phyloP scores from a whole-genome alignment of 2,113 vertebrate genomes.

The Anas platyrhynchos region DNA sequence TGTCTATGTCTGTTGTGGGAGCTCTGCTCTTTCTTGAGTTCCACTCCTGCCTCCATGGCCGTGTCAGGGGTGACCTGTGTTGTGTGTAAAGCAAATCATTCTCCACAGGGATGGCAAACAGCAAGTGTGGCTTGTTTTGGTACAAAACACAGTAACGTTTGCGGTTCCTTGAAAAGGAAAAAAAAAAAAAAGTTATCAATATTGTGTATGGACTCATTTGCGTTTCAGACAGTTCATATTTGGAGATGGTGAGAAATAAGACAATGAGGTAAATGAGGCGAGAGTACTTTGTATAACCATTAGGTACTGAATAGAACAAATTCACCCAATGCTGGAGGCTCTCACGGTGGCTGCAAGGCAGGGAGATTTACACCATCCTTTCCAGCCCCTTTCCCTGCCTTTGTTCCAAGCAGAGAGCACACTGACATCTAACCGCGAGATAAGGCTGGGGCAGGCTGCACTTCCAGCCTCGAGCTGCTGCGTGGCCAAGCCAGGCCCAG shows the following conservation, averaged over 20 bases:
- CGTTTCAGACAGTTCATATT: not conserved
- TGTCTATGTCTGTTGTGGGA: not conserved
- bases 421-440: not conserved
- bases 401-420: not conserved
- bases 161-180: not conserved
- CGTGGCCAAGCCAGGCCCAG: accelerated
- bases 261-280: not conserved
- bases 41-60: not conserved
- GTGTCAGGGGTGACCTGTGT: not conserved
- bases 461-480: not conserved
- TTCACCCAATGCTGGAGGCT: accelerated
- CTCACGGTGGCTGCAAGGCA: not conserved
- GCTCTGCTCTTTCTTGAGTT: not conserved
- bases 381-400: not conserved
- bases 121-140: not conserved
- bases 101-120: not conserved
- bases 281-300: not conserved
- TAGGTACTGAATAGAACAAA: not conserved
- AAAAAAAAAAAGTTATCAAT: not conserved
- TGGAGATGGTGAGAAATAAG: not conserved
- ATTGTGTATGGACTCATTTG: not conserved
- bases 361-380: not conserved
- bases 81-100: not conserved
- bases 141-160: not conserved
- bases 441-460: not conserved